Base-by-base conservation (phyloP, 2,888 invertebrate genomes). In the Hoplodrina blanda region DNA sequence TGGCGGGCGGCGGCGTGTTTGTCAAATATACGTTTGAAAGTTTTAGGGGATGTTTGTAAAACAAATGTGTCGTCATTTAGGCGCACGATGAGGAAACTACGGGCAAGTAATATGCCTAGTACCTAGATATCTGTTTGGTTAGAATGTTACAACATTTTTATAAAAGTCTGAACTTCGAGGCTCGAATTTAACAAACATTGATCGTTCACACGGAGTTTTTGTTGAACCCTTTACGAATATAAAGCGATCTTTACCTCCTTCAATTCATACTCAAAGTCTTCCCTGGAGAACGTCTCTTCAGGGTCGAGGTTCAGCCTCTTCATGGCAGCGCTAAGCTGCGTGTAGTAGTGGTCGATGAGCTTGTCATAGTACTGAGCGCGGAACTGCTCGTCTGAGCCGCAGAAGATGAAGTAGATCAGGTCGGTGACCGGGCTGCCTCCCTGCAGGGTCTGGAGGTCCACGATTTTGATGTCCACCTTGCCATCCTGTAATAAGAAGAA, bases 361-460 rank as follows among this genome's bases (percentile, higher is more conserved):
- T 63, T 72, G 8, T 81, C 63, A 74, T 82, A 89, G 82, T 90
- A 75, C 19, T 85, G 63, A 17, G 76, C 82, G 3, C 94, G 84
- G 87, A 94, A 93, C 72, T 87, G 73, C 49, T 87, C 87, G 75
- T 93, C 93, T 0, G 93, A 86, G 30, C 93, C 90, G 2, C 89
- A 76, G 82, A 91, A 89, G 61, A 93, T 88, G 76, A 93, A 90
- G 86, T 92, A 93, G 25, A 93, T 63, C 15, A 94, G 85, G 78
- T 94, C 93, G 0, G 83, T 70, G 13, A 89, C 80, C 0, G 89
- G 90, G 41, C 89, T 85, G 7, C 91, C 91, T 0, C 85, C 84
- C 61, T 90, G 88, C 10, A 94, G 62, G 0, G 91, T 89, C 77
- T 94, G 94, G 60, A 90, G 91, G 79, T 94, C 94, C 17, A 94